phyloP scores from a whole-genome alignment of 2,888 invertebrate genomes.

The Ichneumoninae sp. region DNA sequence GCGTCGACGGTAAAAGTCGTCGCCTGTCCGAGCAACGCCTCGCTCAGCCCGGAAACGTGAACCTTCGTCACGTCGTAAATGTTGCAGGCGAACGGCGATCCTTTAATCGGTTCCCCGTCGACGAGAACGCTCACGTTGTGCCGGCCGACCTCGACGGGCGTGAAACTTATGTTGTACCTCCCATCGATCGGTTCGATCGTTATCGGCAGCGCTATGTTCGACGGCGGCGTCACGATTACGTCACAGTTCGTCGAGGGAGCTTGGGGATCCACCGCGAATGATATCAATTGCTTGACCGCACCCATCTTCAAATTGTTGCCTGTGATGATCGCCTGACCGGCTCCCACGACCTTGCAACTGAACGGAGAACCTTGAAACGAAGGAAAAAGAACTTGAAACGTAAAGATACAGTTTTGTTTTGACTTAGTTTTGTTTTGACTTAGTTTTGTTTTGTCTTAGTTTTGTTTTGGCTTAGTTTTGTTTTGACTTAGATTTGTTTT shows the following conservation, averaged over 20 bases:
- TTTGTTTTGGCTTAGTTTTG: no score
- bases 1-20: constrained; percentile 97
- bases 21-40: constrained; percentile 89
- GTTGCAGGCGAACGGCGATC: constrained; percentile 97
- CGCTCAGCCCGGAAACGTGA: constrained; percentile 81
- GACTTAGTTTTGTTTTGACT: no score
- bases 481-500: no score
- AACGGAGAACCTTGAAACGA: constrained; percentile 93
- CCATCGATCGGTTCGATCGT: constrained; percentile 88
- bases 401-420: no score
- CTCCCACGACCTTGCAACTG: constrained; percentile 92
- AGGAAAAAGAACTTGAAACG: background rate
- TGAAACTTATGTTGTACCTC: constrained; percentile 91
- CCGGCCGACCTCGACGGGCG: constrained; percentile 94
- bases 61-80: constrained; percentile 94
- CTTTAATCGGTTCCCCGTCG: constrained; percentile 93
- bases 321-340: constrained; percentile 87
- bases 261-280: constrained; percentile 86
- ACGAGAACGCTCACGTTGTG: constrained; percentile 93
- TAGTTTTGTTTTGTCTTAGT: no score
- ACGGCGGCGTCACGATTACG: constrained; percentile 91
- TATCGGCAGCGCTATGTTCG: constrained; percentile 92
- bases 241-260: constrained; percentile 80
- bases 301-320: constrained; percentile 90
- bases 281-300: constrained; percentile 88